Evolutionary conservation across 2,113 vertebrate genomes (phyloP).

Genomic region (Bufo bufo): DNA sequence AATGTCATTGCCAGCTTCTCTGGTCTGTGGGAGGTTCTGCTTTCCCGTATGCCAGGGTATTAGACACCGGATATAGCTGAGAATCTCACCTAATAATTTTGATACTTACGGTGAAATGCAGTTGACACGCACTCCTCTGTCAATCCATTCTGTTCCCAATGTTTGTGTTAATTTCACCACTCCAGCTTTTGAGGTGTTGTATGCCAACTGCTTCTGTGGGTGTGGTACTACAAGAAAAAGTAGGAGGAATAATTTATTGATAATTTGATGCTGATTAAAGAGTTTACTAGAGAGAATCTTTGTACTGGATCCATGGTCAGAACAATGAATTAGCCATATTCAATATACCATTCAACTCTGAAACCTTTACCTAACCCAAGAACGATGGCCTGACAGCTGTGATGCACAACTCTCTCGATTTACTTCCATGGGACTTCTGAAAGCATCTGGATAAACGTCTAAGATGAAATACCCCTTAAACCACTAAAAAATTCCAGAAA

Average conservation of each 20-base stretch:
- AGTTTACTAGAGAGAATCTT: background rate
- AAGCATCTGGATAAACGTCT: no score
- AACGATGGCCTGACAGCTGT: background rate
- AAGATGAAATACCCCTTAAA: no score
- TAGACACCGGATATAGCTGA: no score
- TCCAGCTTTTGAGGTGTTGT: constrained; percentile 78
- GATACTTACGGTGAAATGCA: constrained; percentile 81
- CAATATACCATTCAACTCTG: background rate
- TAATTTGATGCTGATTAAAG: background rate
- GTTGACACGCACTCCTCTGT: constrained; percentile 77
- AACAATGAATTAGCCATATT: background rate
- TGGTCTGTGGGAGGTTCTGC: background rate
- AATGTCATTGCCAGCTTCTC: no score
- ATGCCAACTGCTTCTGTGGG: constrained; percentile 81
- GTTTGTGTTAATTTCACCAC: constrained; percentile 82
- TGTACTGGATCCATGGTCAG: background rate
- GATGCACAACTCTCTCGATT: no score
- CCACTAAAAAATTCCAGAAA: no score
- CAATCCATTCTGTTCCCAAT: constrained; percentile 76
- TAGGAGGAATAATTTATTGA: background rate
- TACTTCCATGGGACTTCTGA: no score
- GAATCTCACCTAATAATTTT: background rate
- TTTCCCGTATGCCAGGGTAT: background rate
- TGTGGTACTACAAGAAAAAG: constrained; percentile 72
- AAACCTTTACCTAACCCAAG: background rate